Evolutionary conservation across 2,888 invertebrate genomes (phyloP), one percentile per base, ranked within the genome.

Genomic region (Augiades crinisus): DNA sequence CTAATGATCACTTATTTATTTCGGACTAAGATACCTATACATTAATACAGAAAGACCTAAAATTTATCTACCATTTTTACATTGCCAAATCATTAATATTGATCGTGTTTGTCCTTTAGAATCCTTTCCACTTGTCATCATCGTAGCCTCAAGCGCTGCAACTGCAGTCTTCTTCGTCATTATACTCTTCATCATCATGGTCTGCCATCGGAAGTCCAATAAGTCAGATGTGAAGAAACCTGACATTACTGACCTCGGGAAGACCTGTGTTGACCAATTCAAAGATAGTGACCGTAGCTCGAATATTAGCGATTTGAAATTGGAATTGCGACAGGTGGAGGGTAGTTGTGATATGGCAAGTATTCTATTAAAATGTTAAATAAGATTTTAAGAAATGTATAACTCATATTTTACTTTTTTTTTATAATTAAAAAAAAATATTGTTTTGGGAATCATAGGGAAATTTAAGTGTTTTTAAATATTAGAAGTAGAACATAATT

Each of bases 251-350:
- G 76, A 81, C 24, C 55, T 85, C 47, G 75, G 78, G 5, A 87
- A 86, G 59, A 72, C 67, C 0, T 78, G 78, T 27, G 72, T 71
- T 0, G 81, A 84, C 27, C 74, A 73, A 41, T 93, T 91, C 59
- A 93, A 94, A 61, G 94, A 95, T 71, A 95, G 95, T 45, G 97
- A 97, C 77, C 91, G 96, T 55, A 96, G 95, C 68, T 97, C 97
- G 30, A 96, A 96, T 73, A 96, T 97, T 64, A 97, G 97, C 61
- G 97, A 97, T 80, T 90, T 97, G 70, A 98, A 98, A 80, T 91
- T 96, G 62, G 97, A 98, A 77, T 91, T 97, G 56, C 91, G 97
- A 46, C 96, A 96, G 33, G 94, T 95, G 43, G 95, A 95, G 55
- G 95, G 94, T 24, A 93, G 93, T 63, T 95, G 94, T 78, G 95